phyloP scores from a whole-genome alignment of 1,140 invertebrate genomes.

The Orchesella cincta region DNA sequence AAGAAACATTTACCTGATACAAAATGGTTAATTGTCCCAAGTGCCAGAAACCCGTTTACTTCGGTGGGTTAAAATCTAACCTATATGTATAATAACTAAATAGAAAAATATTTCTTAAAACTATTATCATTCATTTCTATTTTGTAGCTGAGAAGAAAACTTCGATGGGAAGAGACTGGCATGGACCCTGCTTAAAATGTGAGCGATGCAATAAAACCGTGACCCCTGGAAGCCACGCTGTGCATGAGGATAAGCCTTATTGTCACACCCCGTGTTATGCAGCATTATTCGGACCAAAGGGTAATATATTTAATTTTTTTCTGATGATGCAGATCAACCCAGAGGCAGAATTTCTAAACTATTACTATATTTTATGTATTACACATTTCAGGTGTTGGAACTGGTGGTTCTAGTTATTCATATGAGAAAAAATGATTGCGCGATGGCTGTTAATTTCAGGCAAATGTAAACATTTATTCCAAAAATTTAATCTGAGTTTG shows the following conservation, averaged over 20 bases:
- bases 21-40: slow-evolving; percentile 65
- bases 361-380: background rate
- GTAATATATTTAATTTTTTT: slow-evolving; percentile 42
- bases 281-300: slow-evolving; percentile 68
- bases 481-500: too few species aligned
- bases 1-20: too few species aligned
- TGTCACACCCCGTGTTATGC: slow-evolving; percentile 75
- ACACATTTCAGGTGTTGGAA: slow-evolving; percentile 24
- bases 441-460: too few species aligned
- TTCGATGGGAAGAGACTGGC: slow-evolving; percentile 78
- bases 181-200: slow-evolving; percentile 70
- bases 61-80: slow-evolving; percentile 58
- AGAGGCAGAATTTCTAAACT: background rate
- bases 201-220: slow-evolving; percentile 77
- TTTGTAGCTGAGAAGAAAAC: slow-evolving; percentile 74
- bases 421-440: slow-evolving; percentile 22
- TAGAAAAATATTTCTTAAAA: slow-evolving; percentile 13
- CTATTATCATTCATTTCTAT: slow-evolving; percentile 39
- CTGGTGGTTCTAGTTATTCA: slow-evolving; percentile 12
- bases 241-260: slow-evolving; percentile 76
- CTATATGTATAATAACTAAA: slow-evolving; percentile 15
- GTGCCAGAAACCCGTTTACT: slow-evolving; percentile 64
- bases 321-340: background rate
- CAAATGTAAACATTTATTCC: too few species aligned
- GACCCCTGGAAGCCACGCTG: slow-evolving; percentile 68